Evolutionary conservation across 2,888 invertebrate genomes (phyloP).

Genomic region (Pammene aurita): DNA sequence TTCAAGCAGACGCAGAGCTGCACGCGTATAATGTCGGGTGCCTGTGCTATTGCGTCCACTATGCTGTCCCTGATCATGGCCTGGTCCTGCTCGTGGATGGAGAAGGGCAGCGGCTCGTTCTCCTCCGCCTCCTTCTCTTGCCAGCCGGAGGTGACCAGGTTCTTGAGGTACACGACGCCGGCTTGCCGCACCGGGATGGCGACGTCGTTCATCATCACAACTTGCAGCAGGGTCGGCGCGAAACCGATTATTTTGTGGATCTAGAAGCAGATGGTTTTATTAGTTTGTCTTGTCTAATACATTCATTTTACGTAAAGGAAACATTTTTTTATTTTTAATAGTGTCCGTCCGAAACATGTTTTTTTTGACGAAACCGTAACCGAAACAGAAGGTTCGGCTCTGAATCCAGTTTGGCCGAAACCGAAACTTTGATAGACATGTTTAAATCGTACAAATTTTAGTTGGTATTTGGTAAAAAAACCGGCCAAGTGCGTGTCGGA

Average conservation of each 20-base stretch:
- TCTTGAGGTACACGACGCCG: conserved; percentile 98
- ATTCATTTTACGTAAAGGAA: too few relatives aligned
- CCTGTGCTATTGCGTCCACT: conserved; percentile 97
- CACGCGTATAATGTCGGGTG: conserved; percentile 94
- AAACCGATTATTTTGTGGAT: conserved; percentile 94
- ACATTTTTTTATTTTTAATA: too few relatives aligned
- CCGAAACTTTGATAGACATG: too few relatives aligned
- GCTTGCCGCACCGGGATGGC: conserved; percentile 97
- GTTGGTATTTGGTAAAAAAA: too few relatives aligned
- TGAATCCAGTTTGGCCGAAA: too few relatives aligned
- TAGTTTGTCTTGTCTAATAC: background rate
- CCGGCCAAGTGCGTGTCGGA: too few relatives aligned
- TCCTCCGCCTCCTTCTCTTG: conserved; percentile 90
- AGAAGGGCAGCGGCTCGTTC: conserved; percentile 90
- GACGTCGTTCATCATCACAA: conserved; percentile 95
- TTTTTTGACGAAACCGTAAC: too few relatives aligned
- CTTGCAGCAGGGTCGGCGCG: conserved; percentile 95
- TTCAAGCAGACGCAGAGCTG: conserved; percentile 97
- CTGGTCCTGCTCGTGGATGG: conserved; percentile 97
- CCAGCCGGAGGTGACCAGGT: conserved; percentile 95
- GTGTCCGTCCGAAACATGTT: too few relatives aligned
- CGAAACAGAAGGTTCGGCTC: too few relatives aligned
- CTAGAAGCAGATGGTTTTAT: conserved; percentile 56
- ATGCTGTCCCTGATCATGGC: conserved; percentile 95
- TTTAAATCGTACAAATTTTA: too few relatives aligned